phyloP scores from a whole-genome alignment of 2,113 vertebrate genomes.

The Trematocara zebra region DNA sequence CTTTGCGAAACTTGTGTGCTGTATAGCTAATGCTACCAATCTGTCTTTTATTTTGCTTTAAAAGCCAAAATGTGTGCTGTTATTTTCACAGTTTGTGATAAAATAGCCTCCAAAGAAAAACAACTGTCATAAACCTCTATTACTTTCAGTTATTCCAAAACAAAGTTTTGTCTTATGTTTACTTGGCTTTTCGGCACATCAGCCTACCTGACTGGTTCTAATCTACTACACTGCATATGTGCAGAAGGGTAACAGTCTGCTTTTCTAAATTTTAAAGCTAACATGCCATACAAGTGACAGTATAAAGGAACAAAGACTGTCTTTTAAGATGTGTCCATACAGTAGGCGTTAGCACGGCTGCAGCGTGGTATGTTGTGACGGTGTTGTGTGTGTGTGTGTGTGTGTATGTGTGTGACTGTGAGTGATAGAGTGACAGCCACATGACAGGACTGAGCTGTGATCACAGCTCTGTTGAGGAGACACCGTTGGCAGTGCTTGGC shows the following conservation, averaged over 20 bases:
- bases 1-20: not conserved
- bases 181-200: not conserved
- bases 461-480: constrained; percentile 56
- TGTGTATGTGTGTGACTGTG: constrained; percentile 2
- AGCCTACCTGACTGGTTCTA: not conserved
- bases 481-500: constrained; percentile 37
- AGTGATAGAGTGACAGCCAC: constrained; percentile 63
- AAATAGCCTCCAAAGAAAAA: constrained; percentile 1
- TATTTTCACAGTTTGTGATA: not conserved
- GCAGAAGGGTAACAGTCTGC: not conserved
- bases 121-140: not conserved
- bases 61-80: not conserved
- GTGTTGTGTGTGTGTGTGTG: constrained; percentile 6
- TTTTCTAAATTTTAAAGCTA: not conserved
- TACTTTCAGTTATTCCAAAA: not conserved
- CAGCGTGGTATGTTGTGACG: not conserved
- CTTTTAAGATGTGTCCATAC: constrained; percentile 1
- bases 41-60: constrained; percentile 29
- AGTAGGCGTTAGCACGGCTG: not conserved
- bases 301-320: not conserved
- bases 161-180: not conserved
- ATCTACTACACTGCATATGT: not conserved
- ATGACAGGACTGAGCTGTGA: constrained; percentile 60
- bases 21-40: constrained; percentile 7
- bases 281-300: not conserved